A percentile compares a stretch with the other conserved stretches of the same genome.
phyloP scores from a whole-genome alignment of 2,888 invertebrate species.

The Stramonita haemastoma region DNA sequence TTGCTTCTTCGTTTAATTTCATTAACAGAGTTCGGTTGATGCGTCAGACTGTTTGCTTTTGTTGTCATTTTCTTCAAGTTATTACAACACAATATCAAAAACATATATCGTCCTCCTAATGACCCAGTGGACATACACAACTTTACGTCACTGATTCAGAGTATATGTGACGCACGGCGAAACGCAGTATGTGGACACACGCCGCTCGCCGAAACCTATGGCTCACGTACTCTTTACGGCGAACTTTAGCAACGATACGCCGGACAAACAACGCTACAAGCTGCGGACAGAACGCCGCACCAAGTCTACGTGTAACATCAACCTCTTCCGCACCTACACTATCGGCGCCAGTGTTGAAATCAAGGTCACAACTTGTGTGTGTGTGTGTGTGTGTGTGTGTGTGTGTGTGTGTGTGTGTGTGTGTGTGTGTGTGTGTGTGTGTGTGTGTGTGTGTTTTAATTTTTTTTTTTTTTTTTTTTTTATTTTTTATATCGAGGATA shows the following conservation, averaged over 20 bases:
- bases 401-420: background rate
- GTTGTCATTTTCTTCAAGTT: background rate
- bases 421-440: too few relatives aligned
- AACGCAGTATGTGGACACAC: conserved; percentile 41
- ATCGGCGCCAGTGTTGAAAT: conserved; percentile 66
- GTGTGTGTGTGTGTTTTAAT: too few relatives aligned
- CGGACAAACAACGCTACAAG: conserved; percentile 74
- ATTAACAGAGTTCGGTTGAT: too few relatives aligned
- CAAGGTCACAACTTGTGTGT: conserved; percentile 13
- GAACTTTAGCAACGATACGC: conserved; percentile 75
- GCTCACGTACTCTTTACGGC: conserved; percentile 57
- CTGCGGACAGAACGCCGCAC: conserved; percentile 76
- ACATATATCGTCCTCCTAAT: conserved; percentile 69
- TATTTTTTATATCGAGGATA: too few relatives aligned
- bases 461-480: too few relatives aligned
- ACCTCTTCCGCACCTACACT: conserved; percentile 68
- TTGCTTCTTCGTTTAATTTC: too few relatives aligned
- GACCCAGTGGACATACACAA: background rate
- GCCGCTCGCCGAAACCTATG: conserved; percentile 41
- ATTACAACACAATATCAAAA: background rate
- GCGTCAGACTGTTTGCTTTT: too few relatives aligned
- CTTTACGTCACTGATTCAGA: background rate
- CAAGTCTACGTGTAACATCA: conserved; percentile 73
- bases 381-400: background rate
- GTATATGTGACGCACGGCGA: conserved; percentile 43